Base-by-base conservation (phyloP, 2,888 invertebrate species). In the Ormyrus pomaceus region DNA sequence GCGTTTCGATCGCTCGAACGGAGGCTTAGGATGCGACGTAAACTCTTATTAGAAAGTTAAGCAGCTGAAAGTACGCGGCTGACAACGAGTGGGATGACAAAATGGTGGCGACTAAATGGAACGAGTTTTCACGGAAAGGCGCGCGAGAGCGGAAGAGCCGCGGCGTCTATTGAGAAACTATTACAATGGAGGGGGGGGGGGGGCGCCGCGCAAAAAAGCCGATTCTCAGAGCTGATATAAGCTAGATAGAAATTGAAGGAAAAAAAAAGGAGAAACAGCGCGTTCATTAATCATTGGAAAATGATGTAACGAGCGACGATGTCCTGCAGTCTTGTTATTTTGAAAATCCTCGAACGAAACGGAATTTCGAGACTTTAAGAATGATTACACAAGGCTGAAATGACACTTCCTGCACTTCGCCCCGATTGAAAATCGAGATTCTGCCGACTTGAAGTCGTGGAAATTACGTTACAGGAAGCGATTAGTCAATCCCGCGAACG, bases 41-140 rank as follows among this genome's bases (percentile, higher is more conserved):
- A 19, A 19, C 19, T 19, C 19, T 19, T 19, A 19, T 19, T 19
- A 19, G 19, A 69, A 56, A 46, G 58, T 58, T 58, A 48, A 56
- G 69, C 48, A 58, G 19, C 19, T 19, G 19, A 19, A 19, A 19
- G 19, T 19, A 56, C 46, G 58, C 46, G 10, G 9, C 34, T 45
- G 34, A 8, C 45, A 9, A 19, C 19, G 55, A 68, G 55, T 71
- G 51, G 51, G 50, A 56, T 51, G 61, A 51, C 13, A 61, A 61
- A 61, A 71, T 34, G 45, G 62, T 11, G 9, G 53, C n/a, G 58
- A 19, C 46, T 11, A 51, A 51, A 51, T 61, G 45, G 59, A 71
- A 61, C 59, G 51, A 61, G 48, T 71, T 71, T 71, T 71, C 71
- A 61, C 59, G 71, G 13, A 61, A 61, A 71, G 61, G 70, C 70